phyloP scores from a whole-genome alignment of 2,888 invertebrate species.

The Idaea biselata region DNA sequence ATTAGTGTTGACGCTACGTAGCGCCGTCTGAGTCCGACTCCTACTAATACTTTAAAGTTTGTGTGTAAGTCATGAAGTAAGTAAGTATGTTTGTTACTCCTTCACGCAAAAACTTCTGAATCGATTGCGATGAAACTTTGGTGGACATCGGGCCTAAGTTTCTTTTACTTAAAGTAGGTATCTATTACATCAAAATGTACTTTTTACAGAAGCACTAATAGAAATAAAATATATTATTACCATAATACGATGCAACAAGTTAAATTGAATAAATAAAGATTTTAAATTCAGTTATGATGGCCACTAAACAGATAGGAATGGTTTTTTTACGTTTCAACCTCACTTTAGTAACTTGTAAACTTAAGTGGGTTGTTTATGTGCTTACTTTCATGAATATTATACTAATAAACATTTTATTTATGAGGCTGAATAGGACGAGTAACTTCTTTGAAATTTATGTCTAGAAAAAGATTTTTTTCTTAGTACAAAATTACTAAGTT shows the following conservation, averaged over 20 bases:
- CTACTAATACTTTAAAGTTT: no score
- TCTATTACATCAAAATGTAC: background rate
- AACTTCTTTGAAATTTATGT: background rate
- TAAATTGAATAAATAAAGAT: constrained; percentile 12
- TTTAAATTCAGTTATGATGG: constrained; percentile 21
- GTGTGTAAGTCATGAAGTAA: no score
- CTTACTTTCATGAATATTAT: background rate
- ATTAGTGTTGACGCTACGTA: no score
- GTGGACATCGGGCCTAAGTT: no score
- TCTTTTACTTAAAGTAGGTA: no score
- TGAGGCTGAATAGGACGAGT: background rate
- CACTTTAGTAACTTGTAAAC: background rate
- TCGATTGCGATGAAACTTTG: no score
- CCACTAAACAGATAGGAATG: constrained; percentile 26
- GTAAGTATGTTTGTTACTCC: no score
- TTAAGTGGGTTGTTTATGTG: background rate
- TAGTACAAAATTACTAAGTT: no score
- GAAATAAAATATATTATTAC: background rate
- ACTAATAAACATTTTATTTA: constrained; percentile 1
- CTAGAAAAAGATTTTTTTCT: background rate
- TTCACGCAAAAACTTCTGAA: no score
- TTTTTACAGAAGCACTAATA: background rate
- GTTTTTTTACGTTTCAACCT: constrained; percentile 21
- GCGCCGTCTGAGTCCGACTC: no score
- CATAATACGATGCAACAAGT: background rate